Percentiles rank a stretch among this genome's conserved stretches.
These are phyloP conservation scores for Hippocampus barbouri DNA, from an alignment of 2,113 vertebrate genomes.

Conservation along the genomic window DNA sequence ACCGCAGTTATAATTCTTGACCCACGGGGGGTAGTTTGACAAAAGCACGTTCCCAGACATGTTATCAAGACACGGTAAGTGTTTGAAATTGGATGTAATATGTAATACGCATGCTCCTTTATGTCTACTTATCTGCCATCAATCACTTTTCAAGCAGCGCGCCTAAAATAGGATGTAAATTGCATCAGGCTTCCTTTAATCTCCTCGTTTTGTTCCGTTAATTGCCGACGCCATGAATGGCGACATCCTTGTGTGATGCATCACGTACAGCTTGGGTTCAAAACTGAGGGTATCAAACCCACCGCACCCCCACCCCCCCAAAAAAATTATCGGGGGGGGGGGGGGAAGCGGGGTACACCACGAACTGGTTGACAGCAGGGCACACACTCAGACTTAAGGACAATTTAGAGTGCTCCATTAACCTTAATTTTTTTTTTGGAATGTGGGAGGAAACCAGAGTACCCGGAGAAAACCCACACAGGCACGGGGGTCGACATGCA, in stretches of 20 bases:
- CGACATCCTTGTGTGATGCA: not conserved
- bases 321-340: not conserved
- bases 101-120: not conserved
- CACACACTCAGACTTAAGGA: too few relatives aligned
- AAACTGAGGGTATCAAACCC: not conserved
- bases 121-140: not conserved
- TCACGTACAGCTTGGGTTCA: not conserved
- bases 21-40: too few relatives aligned
- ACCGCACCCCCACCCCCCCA: not conserved
- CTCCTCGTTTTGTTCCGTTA: not conserved
- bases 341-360: too few relatives aligned
- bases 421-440: too few relatives aligned
- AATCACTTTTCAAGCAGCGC: not conserved
- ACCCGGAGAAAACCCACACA: too few relatives aligned
- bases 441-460: too few relatives aligned
- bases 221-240: not conserved
- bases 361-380: too few relatives aligned
- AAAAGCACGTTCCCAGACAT: not conserved
- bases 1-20: too few relatives aligned
- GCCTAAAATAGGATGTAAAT: not conserved
- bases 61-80: not conserved
- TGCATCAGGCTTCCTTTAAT: not conserved
- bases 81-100: not conserved
- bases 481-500: too few relatives aligned
- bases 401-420: too few relatives aligned